Evolutionary conservation across 2,888 invertebrate species (phyloP).

Genomic region (Labia minor): DNA sequence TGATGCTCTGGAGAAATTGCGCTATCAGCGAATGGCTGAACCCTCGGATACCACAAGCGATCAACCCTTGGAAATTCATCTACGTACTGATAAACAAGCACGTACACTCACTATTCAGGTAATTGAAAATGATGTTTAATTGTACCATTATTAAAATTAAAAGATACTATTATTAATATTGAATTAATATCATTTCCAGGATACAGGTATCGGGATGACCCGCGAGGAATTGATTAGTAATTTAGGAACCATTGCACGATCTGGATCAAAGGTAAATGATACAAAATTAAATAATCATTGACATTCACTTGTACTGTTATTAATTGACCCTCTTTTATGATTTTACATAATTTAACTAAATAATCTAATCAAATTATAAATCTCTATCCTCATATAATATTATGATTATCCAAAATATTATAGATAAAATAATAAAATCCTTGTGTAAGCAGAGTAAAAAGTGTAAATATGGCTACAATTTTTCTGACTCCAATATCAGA

Average conservation of each 20-base stretch:
- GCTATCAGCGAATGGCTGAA: slow-evolving; percentile 58
- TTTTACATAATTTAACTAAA: background rate
- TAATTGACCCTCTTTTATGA: background rate
- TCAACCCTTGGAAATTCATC: slow-evolving; percentile 71
- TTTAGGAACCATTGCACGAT: slow-evolving; percentile 90
- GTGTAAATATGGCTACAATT: too few species aligned
- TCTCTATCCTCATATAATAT: too few species aligned
- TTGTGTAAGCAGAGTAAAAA: too few species aligned
- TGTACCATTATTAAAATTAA: background rate
- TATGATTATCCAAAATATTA: too few species aligned
- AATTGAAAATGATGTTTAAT: slow-evolving; percentile 24
- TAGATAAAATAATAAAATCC: too few species aligned
- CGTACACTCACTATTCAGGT: slow-evolving; percentile 79
- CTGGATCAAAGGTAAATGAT: slow-evolving; percentile 81
- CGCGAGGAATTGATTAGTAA: slow-evolving; percentile 81
- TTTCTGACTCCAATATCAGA: too few species aligned
- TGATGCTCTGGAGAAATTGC: slow-evolving; percentile 90
- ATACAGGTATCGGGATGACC: slow-evolving; percentile 92
- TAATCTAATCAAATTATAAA: too few species aligned
- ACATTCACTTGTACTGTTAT: background rate
- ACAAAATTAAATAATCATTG: too few species aligned
- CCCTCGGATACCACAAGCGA: slow-evolving; percentile 35
- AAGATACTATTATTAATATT: too few species aligned
- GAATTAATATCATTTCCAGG: slow-evolving; percentile 41
- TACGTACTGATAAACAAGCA: slow-evolving; percentile 75